These are phyloP conservation scores for Sciaenops ocellatus DNA, from an alignment of 2,797 vertebrate genomes.

Conservation along the genomic window DNA sequence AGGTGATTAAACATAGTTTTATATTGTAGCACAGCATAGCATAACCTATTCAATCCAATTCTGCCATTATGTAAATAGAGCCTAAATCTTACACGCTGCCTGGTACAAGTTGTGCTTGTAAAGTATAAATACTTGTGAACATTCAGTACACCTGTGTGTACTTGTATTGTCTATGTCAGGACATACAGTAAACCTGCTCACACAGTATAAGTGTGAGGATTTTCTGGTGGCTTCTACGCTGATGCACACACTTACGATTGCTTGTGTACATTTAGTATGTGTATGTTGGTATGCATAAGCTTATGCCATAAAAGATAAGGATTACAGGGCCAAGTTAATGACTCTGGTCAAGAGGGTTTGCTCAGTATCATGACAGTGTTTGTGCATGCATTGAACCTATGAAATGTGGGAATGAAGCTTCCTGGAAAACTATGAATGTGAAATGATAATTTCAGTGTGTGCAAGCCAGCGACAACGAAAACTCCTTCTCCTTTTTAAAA, in stretches of 20 bases:
- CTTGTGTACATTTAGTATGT: background rate
- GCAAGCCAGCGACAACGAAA: too few species aligned
- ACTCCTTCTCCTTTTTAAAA: too few species aligned
- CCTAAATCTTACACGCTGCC: too few species aligned
- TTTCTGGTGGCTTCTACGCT: background rate
- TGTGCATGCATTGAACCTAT: background rate
- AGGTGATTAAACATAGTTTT: too few species aligned
- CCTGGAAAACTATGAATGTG: conserved; percentile 5
- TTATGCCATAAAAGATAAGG: background rate
- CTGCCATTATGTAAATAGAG: too few species aligned
- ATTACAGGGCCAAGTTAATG: conserved; percentile 7
- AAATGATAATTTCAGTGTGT: too few species aligned
- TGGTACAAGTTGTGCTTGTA: too few species aligned
- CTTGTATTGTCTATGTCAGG: background rate
- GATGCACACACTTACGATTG: background rate
- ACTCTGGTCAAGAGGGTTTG: background rate
- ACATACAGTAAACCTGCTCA: background rate
- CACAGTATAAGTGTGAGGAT: background rate
- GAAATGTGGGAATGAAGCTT: background rate
- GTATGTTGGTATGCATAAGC: background rate
- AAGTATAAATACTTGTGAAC: background rate
- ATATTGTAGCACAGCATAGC: too few species aligned
- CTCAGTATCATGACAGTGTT: background rate
- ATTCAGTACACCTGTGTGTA: background rate
- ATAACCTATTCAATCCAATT: too few species aligned